Conservation (phyloP, 2,888 invertebrate genomes). For the Agrotis puta region DNA sequence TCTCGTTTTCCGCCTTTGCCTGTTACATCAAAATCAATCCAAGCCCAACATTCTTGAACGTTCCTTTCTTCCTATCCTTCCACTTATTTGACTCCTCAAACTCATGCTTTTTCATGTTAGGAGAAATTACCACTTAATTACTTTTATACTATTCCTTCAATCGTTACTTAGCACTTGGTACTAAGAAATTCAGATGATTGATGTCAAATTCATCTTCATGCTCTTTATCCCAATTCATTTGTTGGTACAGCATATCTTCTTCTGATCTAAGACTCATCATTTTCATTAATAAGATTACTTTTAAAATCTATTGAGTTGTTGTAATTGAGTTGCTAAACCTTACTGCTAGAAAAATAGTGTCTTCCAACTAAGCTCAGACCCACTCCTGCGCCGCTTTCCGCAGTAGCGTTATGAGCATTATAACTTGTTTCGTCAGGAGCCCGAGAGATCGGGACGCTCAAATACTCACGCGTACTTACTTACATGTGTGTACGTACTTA, state of each 20-base stretch:
- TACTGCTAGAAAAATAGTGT: not conserved
- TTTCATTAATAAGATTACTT: too few relatives aligned
- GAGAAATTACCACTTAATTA: too few relatives aligned
- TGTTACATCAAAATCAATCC: constrained; percentile 14
- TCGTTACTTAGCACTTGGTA: not conserved
- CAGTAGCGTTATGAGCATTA: constrained; percentile 53
- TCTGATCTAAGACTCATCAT: too few relatives aligned
- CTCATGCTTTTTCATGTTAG: not conserved
- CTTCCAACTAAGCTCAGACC: constrained; percentile 1
- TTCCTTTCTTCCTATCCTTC: not conserved
- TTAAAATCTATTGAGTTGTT: too few relatives aligned
- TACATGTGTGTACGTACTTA: constrained; percentile 65
- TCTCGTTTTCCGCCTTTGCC: constrained; percentile 17
- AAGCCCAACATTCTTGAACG: not conserved
- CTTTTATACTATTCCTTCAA: not conserved
- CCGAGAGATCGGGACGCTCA: constrained; percentile 55
- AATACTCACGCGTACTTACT: constrained; percentile 58
- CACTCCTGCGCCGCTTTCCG: constrained; percentile 6
- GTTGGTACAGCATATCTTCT: too few relatives aligned
- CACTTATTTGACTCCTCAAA: not conserved
- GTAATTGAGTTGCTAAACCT: not conserved
- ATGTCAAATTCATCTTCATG: not conserved
- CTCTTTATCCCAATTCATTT: too few relatives aligned
- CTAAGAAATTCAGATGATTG: too few relatives aligned
- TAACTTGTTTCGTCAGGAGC: constrained; percentile 60